These are phyloP conservation scores for Melanotaenia boesemani DNA, from an alignment of 2,797 vertebrate species.

Conservation along the genomic window DNA sequence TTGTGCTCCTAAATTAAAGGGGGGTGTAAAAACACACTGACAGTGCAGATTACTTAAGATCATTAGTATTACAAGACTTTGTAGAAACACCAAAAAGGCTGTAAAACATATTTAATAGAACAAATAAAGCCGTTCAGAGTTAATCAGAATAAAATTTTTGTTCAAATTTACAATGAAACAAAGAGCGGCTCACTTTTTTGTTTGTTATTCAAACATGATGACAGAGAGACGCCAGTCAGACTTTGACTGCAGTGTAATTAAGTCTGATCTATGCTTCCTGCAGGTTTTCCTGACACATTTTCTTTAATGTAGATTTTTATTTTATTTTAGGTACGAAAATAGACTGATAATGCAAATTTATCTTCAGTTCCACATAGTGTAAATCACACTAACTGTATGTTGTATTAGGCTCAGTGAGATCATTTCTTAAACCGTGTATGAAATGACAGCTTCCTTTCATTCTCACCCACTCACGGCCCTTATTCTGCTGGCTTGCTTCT, in stretches of 20 bases:
- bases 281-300: conserved; percentile 13
- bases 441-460: conserved; percentile 73
- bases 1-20: too few relatives aligned
- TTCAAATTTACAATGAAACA: too few relatives aligned
- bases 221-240: neutral
- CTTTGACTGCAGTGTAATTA: conserved; percentile 13
- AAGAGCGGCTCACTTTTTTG: too few relatives aligned
- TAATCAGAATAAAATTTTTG: too few relatives aligned
- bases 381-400: conserved; percentile 78
- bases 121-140: too few relatives aligned
- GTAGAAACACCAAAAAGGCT: too few relatives aligned
- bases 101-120: too few relatives aligned
- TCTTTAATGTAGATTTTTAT: conserved; percentile 24
- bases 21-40: too few relatives aligned
- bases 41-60: too few relatives aligned
- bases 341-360: conserved; percentile 49
- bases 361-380: conserved; percentile 31
- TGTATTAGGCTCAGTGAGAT: conserved; percentile 68
- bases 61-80: too few relatives aligned
- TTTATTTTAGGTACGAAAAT: conserved; percentile 39
- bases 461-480: conserved; percentile 61
- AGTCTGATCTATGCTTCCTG: neutral
- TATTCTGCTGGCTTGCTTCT: conserved; percentile 37
- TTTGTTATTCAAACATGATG: neutral
- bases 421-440: conserved; percentile 60